These are phyloP conservation scores for Hypomesus transpacificus DNA, from an alignment of 2,113 vertebrate species.

Conservation along the genomic window DNA sequence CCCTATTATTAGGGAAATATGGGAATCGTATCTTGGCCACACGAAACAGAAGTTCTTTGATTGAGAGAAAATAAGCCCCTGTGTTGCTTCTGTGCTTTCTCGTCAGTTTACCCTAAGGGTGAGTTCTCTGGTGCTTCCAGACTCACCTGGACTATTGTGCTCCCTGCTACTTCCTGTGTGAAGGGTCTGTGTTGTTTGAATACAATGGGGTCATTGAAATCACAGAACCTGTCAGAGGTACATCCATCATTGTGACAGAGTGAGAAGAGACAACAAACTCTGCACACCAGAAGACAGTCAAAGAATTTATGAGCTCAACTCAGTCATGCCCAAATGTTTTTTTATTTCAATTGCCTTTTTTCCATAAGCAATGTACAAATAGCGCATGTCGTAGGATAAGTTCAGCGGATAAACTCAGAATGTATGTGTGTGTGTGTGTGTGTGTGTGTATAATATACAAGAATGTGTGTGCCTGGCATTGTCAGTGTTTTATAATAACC, in stretches of 20 bases:
- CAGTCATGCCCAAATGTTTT: too few relatives aligned
- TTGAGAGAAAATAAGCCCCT: conserved; percentile 14
- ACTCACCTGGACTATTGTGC: background rate
- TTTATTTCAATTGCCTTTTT: too few relatives aligned
- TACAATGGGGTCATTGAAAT: conserved; percentile 63
- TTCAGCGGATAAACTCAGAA: too few relatives aligned
- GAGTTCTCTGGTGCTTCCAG: background rate
- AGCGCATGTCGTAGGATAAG: too few relatives aligned
- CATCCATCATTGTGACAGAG: conserved; percentile 59
- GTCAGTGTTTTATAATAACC: too few relatives aligned
- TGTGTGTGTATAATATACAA: background rate
- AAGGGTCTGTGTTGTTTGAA: conserved; percentile 54
- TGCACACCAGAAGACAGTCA: background rate
- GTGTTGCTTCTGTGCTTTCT: conserved; percentile 42
- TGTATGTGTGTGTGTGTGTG: background rate
- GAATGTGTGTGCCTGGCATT: background rate
- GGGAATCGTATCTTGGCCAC: too few relatives aligned
- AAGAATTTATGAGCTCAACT: too few relatives aligned
- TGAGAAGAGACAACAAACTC: conserved; percentile 27
- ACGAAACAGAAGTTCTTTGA: too few relatives aligned
- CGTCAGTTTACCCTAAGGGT: too few relatives aligned
- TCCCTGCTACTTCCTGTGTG: background rate
- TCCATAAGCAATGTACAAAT: too few relatives aligned
- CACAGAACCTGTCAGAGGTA: conserved; percentile 56
- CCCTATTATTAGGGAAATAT: too few relatives aligned